phyloP scores from a whole-genome alignment of 23 tunicate species.

The Diplosoma virens region DNA sequence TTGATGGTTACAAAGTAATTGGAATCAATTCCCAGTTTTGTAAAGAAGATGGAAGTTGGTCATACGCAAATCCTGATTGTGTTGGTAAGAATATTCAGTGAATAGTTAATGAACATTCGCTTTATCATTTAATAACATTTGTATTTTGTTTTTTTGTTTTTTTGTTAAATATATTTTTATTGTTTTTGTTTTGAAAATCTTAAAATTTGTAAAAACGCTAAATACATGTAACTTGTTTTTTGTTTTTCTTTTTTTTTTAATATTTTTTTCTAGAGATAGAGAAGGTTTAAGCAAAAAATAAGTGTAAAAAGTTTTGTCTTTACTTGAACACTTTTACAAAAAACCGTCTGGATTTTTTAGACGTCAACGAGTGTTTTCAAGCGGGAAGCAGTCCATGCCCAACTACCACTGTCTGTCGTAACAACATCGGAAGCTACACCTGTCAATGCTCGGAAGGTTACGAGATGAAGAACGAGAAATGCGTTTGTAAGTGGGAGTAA shows the following conservation, averaged over 20 bases:
- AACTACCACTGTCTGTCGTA: slow-evolving; percentile 13
- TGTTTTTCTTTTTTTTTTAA: neutral
- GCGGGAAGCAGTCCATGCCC: slow-evolving; percentile 17
- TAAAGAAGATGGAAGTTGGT: slow-evolving; percentile 48
- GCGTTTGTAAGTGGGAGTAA: slow-evolving; percentile 27
- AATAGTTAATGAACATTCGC: no score
- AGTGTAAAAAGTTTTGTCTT: no score
- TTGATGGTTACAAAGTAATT: slow-evolving; percentile 17
- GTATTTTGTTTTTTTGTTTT: no score
- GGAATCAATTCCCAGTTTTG: slow-evolving; percentile 21
- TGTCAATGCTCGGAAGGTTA: slow-evolving; percentile 31
- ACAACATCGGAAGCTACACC: slow-evolving; percentile 24
- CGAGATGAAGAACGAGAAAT: slow-evolving; percentile 9
- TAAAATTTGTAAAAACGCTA: no score
- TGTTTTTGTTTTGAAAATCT: no score
- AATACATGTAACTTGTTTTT: no score
- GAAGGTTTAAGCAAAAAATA: neutral
- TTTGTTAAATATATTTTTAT: no score
- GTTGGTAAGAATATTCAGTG: slow-evolving; percentile 31
- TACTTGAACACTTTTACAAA: no score
- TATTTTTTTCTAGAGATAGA: neutral
- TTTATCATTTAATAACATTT: neutral
- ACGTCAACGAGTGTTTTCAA: slow-evolving; percentile 36
- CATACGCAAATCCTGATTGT: slow-evolving; percentile 29
- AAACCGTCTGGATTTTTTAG: slow-evolving; percentile 1